A percentile compares a stretch with the other conserved stretches of the same genome.
These are phyloP conservation scores for human (Homo sapiens) DNA, from an alignment of 2,113 vertebrate species.

Conservation along the genomic window DNA sequence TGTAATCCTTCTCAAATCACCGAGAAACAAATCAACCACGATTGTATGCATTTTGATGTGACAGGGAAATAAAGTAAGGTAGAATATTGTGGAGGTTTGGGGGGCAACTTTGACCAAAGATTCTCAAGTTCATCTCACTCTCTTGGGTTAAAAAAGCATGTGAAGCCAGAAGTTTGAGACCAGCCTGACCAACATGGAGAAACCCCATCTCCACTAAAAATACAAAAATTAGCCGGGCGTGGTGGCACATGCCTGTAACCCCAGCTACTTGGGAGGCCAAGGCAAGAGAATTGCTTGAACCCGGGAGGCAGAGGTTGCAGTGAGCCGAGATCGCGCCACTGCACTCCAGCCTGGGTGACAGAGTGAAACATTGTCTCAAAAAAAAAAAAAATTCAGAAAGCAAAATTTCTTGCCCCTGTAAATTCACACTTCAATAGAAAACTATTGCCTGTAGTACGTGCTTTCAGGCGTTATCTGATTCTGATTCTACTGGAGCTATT, in stretches of 20 bases:
- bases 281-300: no score
- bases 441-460: background rate
- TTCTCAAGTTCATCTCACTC: background rate
- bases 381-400: background rate
- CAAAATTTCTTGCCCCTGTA: background rate
- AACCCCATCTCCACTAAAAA: no score
- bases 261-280: no score
- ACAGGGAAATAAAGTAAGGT: background rate
- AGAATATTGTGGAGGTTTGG: background rate
- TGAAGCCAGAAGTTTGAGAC: no score
- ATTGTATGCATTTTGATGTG: background rate
- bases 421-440: background rate
- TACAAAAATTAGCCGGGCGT: no score
- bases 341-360: no score
- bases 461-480: background rate
- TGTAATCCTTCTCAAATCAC: background rate
- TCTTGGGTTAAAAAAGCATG: background rate
- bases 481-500: background rate
- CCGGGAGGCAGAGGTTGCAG: no score
- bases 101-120: background rate
- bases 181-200: no score
- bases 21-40: background rate
- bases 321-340: no score
- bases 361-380: no score
- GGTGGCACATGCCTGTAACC: no score